Percentiles rank a stretch among this genome's conserved stretches.
phyloP scores from a whole-genome alignment of 2,888 invertebrate species.

The Microplitis deprimator region DNA sequence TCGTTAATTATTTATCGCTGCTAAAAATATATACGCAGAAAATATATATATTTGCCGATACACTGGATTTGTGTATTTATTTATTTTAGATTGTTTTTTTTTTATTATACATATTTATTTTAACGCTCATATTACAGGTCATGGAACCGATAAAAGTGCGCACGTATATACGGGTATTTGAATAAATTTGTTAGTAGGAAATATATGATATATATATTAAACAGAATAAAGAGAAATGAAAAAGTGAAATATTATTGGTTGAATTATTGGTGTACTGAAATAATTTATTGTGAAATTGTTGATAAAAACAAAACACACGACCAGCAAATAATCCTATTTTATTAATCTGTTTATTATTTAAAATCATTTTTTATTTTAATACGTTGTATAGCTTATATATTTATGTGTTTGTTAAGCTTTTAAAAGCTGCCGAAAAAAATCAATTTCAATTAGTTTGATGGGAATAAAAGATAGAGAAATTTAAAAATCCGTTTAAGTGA shows the following conservation, averaged over 20 bases:
- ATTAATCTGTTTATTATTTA: neutral
- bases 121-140: neutral
- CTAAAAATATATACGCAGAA: neutral
- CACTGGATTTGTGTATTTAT: neutral
- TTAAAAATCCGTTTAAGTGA: neutral
- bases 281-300: neutral
- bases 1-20: neutral
- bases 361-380: neutral
- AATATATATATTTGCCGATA: too few relatives aligned
- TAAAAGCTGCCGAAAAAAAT: neutral
- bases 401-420: neutral
- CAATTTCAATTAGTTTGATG: neutral
- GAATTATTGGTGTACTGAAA: neutral
- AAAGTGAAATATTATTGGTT: neutral
- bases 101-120: neutral
- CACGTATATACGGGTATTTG: neutral
- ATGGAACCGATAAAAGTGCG: neutral
- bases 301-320: neutral
- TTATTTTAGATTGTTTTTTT: neutral
- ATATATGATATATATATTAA: neutral
- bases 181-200: constrained; percentile 1
- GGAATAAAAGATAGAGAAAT: neutral
- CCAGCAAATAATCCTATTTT: neutral
- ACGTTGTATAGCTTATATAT: neutral
- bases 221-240: neutral